Evolutionary conservation across 2,797 vertebrate genomes (phyloP), one percentile per base, ranked within the genome.

Genomic region (Takifugu rubripes): DNA sequence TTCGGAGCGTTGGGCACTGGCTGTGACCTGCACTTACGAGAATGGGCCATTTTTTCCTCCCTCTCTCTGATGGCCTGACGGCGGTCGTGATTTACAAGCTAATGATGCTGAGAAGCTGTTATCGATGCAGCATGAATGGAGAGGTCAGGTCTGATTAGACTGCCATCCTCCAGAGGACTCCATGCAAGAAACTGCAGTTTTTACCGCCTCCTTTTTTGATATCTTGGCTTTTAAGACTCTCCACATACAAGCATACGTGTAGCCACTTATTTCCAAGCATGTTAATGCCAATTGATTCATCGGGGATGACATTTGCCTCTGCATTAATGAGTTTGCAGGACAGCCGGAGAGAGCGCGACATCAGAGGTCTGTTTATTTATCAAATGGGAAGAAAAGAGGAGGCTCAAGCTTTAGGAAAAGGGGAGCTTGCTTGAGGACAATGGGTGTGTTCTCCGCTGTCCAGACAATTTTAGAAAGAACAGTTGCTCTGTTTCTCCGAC

Each of bases 401-500:
- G 59, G 61, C 25, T 75, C 49, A 27, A 47, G 54, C 36, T 79
- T 66, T 56, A 59, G 70, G 27, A 55, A 64, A 42, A 67, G 64
- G 49, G 55, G 15, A 43, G 59, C 56, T 68, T 56, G 9, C 61
- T 57, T 70, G 59, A 64, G 56, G 49, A 51, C 67, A 62, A 67
- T 75, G 56, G 64, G 67, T 59, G 71, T 80, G 54, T 73, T 64
- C 66, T 62, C 57, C 68, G 52, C 68, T 65, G 63, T 60, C 36
- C 56, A 59, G 78, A 81, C 85, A 79, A 68, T 89, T 91, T 87
- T 91, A 88, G 86, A 88, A 87, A 73, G 68, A 87, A 85, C 89
- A 88, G 86, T 88, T 90, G 87, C 80, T 82, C 61, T 59, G 72
- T 63, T 54, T 57, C 56, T 61, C 64, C 54, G 29, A 53, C 59